Base-by-base conservation (phyloP, 2,888 invertebrate genomes). In the Epiblema foenella region DNA sequence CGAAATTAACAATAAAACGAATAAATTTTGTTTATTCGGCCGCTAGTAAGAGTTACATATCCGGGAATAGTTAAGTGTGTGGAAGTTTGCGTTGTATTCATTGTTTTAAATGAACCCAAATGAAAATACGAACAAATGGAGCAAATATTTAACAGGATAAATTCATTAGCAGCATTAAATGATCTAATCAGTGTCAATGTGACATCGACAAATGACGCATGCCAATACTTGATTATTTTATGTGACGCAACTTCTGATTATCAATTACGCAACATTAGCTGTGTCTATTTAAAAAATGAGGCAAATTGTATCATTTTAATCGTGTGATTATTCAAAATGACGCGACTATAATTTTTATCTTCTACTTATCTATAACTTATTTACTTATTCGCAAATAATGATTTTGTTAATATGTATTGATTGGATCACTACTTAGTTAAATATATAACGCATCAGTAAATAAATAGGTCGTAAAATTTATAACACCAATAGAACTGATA, bases 401-500 rank as follows among this genome's bases (percentile, higher is more conserved):
- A 24, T 24, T 24, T 24, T 33, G 3, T 33, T 8, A 33, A 2
- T 33, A 33, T 24, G 24, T 24, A 24, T 24, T n/a, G 29, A 29
- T 11, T 42, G 12, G 3, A 42, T 15, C 12, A 12, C 0, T 42
- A 42, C 42, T 8, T 4, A 3, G 15, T 12, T 15, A 15, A 42
- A 42, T 42, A 15, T 42, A 15, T 39, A 12, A 42, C 15, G 42
- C 15, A 15, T 42, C 15, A 4, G 15, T 42, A 42, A 42, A 42
- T 15, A 42, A 15, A 12, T 42, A 15, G 15, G 12, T 15, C 42
- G 42, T 0, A 4, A 15, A 1, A 11, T 42, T 42, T 42, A 15
- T 42, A 11, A 4, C 46, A 62, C 33, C n/a, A 1, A 10, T 11
- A 37, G 68, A 62, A 68, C 68, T 68, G 68, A 68, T 62, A 42